A percentile compares a stretch with the other conserved stretches of the same genome.
phyloP scores from a whole-genome alignment of 2,888 invertebrate genomes.

The Neoaliturus tenellus region DNA sequence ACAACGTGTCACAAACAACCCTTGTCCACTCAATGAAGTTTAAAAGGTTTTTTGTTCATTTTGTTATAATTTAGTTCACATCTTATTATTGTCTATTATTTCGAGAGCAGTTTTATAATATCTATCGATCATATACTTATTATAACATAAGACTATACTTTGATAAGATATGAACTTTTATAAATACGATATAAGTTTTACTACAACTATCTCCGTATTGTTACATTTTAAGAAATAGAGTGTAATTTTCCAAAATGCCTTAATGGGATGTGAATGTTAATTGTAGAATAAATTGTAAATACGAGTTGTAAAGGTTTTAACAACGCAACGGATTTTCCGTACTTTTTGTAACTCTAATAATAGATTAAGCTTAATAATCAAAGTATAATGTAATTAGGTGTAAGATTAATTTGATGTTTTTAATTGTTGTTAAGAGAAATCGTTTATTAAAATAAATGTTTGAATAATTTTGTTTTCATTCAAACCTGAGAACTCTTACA shows the following conservation, averaged over 20 bases:
- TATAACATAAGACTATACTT: background rate
- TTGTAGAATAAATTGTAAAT: background rate
- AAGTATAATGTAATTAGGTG: constrained; percentile 43
- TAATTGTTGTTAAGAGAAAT: constrained; percentile 32
- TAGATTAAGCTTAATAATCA: constrained; percentile 11
- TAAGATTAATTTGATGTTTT: constrained; percentile 48
- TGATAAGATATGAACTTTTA: too few relatives aligned
- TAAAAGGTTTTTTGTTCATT: too few relatives aligned
- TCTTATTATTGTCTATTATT: too few relatives aligned
- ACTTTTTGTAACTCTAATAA: constrained; percentile 39
- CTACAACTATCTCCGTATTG: background rate
- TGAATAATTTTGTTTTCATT: background rate
- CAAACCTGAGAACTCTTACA: background rate
- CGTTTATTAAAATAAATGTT: constrained; percentile 47
- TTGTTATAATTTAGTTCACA: too few relatives aligned
- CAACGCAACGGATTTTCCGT: constrained; percentile 26
- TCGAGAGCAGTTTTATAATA: too few relatives aligned
- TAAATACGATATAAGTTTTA: too few relatives aligned
- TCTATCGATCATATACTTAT: too few relatives aligned
- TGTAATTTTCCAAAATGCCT: constrained; percentile 33
- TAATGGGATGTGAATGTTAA: background rate
- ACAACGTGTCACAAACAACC: too few relatives aligned
- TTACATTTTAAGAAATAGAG: background rate
- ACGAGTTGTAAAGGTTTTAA: constrained; percentile 18
- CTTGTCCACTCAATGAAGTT: too few relatives aligned